These are phyloP conservation scores for Crossocerus cetratus DNA, from an alignment of 2,888 invertebrate genomes.

Conservation along the genomic window DNA sequence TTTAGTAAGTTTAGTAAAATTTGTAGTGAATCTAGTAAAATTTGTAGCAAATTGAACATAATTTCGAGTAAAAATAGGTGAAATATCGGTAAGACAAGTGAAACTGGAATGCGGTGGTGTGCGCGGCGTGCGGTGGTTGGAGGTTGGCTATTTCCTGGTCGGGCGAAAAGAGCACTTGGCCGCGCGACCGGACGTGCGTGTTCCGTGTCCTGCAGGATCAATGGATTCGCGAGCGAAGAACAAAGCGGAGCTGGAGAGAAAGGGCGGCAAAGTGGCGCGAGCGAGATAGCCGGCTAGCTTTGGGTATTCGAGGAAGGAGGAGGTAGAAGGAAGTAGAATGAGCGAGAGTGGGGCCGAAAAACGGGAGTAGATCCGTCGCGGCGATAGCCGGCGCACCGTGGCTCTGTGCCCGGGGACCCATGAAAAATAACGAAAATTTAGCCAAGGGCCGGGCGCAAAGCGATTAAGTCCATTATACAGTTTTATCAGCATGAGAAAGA, in stretches of 20 bases:
- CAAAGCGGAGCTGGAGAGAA: conserved; percentile 46
- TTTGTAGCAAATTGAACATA: no score
- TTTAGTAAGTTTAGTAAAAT: no score
- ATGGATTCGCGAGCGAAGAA: conserved; percentile 56
- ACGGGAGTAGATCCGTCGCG: conserved; percentile 65
- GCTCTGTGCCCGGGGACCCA: conserved; percentile 65
- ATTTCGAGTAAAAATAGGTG: no score
- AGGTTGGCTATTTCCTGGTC: conserved; percentile 15
- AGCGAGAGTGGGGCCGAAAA: conserved; percentile 39
- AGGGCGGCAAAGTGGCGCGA: conserved; percentile 24
- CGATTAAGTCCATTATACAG: conserved; percentile 76
- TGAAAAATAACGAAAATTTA: conserved; percentile 76
- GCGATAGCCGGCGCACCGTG: conserved; percentile 58
- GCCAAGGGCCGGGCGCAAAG: conserved; percentile 67
- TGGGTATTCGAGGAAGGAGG: background rate
- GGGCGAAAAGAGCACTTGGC: conserved; percentile 40
- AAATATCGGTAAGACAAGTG: no score
- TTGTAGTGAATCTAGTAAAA: no score
- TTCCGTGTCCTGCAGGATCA: conserved; percentile 54
- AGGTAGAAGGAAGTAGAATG: background rate
- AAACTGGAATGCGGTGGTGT: no score
- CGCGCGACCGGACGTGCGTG: conserved; percentile 53
- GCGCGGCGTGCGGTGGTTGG: no score
- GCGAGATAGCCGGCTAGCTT: conserved; percentile 9
- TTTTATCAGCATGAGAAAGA: conserved; percentile 77